A percentile compares a stretch with the other conserved stretches of the same genome.
These are phyloP conservation scores for Drosophila lowei DNA, from an alignment of 1,140 invertebrate species.

Conservation along the genomic window DNA sequence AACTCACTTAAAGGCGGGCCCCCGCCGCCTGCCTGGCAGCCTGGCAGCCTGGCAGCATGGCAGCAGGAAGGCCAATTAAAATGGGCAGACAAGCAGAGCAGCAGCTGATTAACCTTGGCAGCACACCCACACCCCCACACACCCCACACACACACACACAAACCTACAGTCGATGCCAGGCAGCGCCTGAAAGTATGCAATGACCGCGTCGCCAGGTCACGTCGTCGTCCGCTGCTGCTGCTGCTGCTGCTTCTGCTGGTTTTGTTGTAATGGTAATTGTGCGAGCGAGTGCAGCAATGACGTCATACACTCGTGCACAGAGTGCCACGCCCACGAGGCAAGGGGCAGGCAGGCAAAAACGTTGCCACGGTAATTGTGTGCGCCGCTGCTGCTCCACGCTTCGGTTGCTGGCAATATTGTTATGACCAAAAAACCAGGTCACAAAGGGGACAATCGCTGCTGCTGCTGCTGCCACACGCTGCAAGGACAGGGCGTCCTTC, in stretches of 20 bases:
- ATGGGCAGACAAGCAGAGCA: conserved; percentile 59
- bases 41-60: background rate
- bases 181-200: conserved; percentile 49
- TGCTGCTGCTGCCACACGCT: conserved; percentile 3
- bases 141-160: no score
- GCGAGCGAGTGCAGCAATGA: conserved; percentile 76
- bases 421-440: conserved; percentile 81
- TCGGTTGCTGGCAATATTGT: conserved; percentile 79
- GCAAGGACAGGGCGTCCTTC: no score
- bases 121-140: conserved; percentile 3
- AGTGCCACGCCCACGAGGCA: conserved; percentile 52
- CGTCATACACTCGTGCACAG: conserved; percentile 54
- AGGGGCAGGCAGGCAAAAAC: conserved; percentile 45
- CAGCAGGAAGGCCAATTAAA: conserved; percentile 72
- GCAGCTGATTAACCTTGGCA: conserved; percentile 74
- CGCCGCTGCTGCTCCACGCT: conserved; percentile 76
- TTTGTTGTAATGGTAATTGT: conserved; percentile 72
- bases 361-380: conserved; percentile 78
- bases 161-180: conserved; percentile 31
- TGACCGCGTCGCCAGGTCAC: conserved; percentile 73
- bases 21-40: conserved; percentile 7
- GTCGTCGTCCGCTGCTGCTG: conserved; percentile 13
- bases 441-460: conserved; percentile 60
- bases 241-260: conserved; percentile 38
- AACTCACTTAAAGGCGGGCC: conserved; percentile 69